Base-by-base conservation (phyloP, 1,140 invertebrate species). In the Dendrolimus punctatus region DNA sequence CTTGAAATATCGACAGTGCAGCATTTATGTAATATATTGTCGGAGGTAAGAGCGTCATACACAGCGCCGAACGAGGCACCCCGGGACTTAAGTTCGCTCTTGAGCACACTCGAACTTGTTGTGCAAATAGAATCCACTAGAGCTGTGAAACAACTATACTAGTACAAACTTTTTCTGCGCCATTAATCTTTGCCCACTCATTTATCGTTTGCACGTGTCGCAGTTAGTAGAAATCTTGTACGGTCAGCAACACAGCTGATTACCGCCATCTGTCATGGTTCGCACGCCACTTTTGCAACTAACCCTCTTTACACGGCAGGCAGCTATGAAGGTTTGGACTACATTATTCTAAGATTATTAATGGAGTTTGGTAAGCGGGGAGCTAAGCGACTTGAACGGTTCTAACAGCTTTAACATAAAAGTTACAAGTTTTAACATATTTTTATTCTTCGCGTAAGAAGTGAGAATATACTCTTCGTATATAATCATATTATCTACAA, bases 151-250 rank as follows among this genome's bases (percentile, higher is more conserved):
- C 57, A 66, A 60, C 39, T 53, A 48, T 56, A 58, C 49, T 43
- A 67, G 53, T 53, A 54, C 44, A 51, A 64, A 61, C 59, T 65
- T 70, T 71, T 73, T 73, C 66, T 55, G 64, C 54, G 46, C 68
- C 71, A 73, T 73, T 72, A 70, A 76, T 72, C 65, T 68, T 53
- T 54, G 59, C 54, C 60, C 54, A 61, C 63, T 73, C 63, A 71
- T 70, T 68, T 70, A 64, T 71, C 66, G 68, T 47, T 53, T 63
- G 65, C 61, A 64, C 65, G 57, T 69, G 69, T 62, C 53, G 57
- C 62, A 58, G 53, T 70, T 62, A 60, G 53, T 49, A 59, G 39
- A 52, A 68, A 70, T 64, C 60, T 53, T 60, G 49, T 56, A 51
- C 37, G 51, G 57, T 59, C 46, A 53, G 55, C 46, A 41, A 23